These are phyloP conservation scores for Melangyna quadrimaculata DNA, from an alignment of 2,888 invertebrate species.

Conservation along the genomic window DNA sequence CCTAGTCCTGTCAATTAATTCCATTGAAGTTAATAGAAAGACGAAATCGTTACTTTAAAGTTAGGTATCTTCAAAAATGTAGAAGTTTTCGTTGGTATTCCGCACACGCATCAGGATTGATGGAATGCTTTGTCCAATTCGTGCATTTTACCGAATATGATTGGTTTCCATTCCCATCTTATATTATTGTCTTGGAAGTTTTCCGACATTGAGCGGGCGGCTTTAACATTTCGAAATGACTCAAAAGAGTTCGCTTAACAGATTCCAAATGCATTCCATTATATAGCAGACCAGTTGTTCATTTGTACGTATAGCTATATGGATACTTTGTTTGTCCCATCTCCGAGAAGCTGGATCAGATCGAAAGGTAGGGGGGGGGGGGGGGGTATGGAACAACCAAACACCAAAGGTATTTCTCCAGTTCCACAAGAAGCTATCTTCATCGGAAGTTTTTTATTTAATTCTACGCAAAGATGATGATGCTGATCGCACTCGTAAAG, in stretches of 20 bases:
- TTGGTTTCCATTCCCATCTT: neutral
- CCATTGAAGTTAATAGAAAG: too few species aligned
- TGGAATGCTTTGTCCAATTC: neutral
- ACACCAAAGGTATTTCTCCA: slow-evolving; percentile 25
- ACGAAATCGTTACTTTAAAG: neutral
- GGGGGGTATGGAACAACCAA: slow-evolving; percentile 33
- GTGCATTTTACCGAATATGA: neutral
- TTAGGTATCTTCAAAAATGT: too few species aligned
- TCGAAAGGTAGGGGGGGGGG: neutral
- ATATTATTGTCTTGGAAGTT: slow-evolving; percentile 11
- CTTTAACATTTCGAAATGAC: slow-evolving; percentile 67
- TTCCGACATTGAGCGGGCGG: slow-evolving; percentile 65
- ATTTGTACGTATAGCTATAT: neutral
- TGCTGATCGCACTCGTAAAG: slow-evolving; percentile 53
- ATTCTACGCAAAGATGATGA: slow-evolving; percentile 34
- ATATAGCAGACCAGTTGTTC: slow-evolving; percentile 43
- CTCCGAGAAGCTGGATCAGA: neutral
- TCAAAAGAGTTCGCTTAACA: slow-evolving; percentile 70
- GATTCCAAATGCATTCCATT: slow-evolving; percentile 65
- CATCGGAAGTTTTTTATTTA: slow-evolving; percentile 60
- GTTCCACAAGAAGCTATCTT: slow-evolving; percentile 54
- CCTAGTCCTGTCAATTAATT: too few species aligned
- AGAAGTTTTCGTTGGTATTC: neutral
- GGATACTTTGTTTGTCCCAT: neutral
- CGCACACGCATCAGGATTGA: neutral